Base-by-base conservation (phyloP, 2,888 invertebrate species). In the Melinopterus prodromus region DNA sequence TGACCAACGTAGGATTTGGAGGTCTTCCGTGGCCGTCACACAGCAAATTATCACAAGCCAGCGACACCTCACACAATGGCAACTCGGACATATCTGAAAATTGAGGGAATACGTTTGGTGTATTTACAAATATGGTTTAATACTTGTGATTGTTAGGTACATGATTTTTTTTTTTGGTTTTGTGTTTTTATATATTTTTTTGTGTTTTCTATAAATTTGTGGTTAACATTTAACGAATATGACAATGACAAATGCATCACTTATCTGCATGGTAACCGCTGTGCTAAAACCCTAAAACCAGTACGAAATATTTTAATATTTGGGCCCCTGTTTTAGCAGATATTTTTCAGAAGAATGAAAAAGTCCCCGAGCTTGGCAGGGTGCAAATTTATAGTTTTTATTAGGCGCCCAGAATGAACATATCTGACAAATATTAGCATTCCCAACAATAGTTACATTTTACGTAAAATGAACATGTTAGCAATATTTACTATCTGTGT, bases 11-110 rank as follows among this genome's bases (percentile, higher is more conserved):
- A 0, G 98, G 95, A 87, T 96, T 97, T 0, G 98, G 98, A 0
- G 96, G 93, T 77, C 94, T 92, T 0, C 97, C 98, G 87, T 96
- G 94, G 6, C 94, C 94, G 90, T 97, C 97, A 90, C 96, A 95
- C 35, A 97, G 91, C 80, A 98, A 91, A 89, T 97, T 97, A 91
- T 97, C 97, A 91, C 98, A 98, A 38, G 96, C 95, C 85, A 97
- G 90, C 77, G 95, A 96, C 84, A 97, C 91, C 90, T 97, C 97
- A 87, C 97, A 96, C 71, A 97, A 90, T 69, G 97, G 97, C 84
- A 96, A 92, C 89, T 96, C 96, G 81, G 94, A 93, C 84, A 96
- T 93, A 91, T 97, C 97, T 95, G 88, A 14, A 89, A 89, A 83
- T 79, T 12, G 12, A 53, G 12, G 12, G 7, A 53, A 53, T 12